Evolutionary conservation across 1,140 invertebrate species (phyloP), one percentile per base, ranked within the genome.

Genomic region (Colletes latitarsis): DNA sequence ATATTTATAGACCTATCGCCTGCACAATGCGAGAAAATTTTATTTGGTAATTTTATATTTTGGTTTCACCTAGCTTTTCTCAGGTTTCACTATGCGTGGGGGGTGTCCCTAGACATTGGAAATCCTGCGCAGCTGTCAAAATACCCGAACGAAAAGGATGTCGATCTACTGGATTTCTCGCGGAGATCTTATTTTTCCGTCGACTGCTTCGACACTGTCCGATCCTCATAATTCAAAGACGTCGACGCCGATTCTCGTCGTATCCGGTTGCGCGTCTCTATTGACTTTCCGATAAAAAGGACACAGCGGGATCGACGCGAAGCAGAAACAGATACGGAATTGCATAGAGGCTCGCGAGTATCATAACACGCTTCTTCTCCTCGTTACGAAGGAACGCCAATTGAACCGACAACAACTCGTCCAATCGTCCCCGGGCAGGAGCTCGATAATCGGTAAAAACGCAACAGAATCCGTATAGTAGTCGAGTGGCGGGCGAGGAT

Each of bases 341-440:
- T 79, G 70, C 77, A 49, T 79, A 64, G 15, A 79, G 52, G 75
- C 70, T 73, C 52, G 60, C 70, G 70, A 79, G 77, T 53, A 73
- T 79, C 77, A 49, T 64, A 79, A 79, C 77, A 79, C 60, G 58
- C 49, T 66, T 69, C 60, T 79, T 57, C 63, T 52, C 17, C 77
- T 73, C 77, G 76, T 78, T 78, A 78, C 58, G 69, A 41, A 43
- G 46, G 77, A 39, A 79, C 69, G 70, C 39, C 69, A 79, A 79
- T 79, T 63, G 77, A 78, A 64, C 69, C 69, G 77, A 64, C 69
- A 73, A 73, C 77, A 79, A 57, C 49, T 64, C 68, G 69, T 78
- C 77, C 68, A 57, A 55, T 79, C 60, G 41, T 63, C 30, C 10
- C 10, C n/a, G 30, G 49, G n/a, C n/a, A n/a, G 55, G 19, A 69